A percentile compares a stretch with the other conserved stretches of the same genome.
These are phyloP conservation scores for Aldabrachelys gigantea DNA, from an alignment of 2,113 vertebrate genomes.

Conservation along the genomic window DNA sequence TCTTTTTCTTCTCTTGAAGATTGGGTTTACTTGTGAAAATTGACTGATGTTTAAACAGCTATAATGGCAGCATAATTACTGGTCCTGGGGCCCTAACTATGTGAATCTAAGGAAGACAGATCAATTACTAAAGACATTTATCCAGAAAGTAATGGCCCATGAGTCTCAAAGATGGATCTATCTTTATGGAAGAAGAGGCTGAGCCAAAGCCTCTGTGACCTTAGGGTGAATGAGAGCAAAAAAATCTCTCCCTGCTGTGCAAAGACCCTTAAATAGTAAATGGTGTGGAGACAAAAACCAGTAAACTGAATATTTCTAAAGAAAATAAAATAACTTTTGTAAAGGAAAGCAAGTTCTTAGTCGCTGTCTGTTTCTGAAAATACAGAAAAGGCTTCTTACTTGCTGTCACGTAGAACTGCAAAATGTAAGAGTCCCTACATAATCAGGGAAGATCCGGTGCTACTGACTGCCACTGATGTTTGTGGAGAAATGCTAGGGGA, in stretches of 20 bases:
- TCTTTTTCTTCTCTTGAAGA: background rate
- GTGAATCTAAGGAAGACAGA: background rate
- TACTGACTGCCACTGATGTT: background rate
- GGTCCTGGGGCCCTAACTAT: background rate
- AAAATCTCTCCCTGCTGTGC: background rate
- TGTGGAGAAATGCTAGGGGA: background rate
- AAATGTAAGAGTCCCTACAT: background rate
- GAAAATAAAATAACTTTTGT: background rate
- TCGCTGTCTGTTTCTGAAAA: background rate
- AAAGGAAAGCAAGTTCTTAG: background rate
- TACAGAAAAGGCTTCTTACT: background rate
- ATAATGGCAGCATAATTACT: background rate
- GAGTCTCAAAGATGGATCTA: background rate
- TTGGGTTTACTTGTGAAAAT: background rate
- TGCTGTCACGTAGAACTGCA: background rate
- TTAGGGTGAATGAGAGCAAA: background rate
- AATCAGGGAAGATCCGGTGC: background rate
- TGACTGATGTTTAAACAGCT: background rate
- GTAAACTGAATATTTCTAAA: background rate
- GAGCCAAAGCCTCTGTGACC: background rate
- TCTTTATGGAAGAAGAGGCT: background rate
- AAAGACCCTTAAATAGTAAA: background rate
- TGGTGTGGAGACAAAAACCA: background rate
- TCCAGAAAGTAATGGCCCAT: background rate
- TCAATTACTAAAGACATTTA: background rate